A percentile compares a stretch with the other conserved stretches of the same genome.
These are phyloP conservation scores for Bemisia tabaci DNA, from an alignment of 1,140 invertebrate species.

Conservation along the genomic window DNA sequence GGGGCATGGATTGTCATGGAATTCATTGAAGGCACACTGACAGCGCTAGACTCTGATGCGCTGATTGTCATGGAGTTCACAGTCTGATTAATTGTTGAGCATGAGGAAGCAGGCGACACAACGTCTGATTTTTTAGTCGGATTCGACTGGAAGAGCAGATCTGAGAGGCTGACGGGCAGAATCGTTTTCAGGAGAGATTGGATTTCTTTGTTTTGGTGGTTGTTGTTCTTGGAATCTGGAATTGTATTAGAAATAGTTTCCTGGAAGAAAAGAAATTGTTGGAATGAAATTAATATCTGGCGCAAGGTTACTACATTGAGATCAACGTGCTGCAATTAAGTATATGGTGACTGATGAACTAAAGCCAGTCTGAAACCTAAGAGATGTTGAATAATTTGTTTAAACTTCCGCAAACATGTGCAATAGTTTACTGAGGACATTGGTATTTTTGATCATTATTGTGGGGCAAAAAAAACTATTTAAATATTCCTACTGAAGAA, in stretches of 20 bases:
- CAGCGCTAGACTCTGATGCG: background rate
- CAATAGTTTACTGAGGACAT: no score
- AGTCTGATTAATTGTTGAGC: background rate
- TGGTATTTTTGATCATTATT: no score
- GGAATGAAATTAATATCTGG: background rate
- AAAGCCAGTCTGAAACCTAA: no score
- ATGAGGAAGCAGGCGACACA: background rate
- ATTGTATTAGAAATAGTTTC: slow-evolving; percentile 35
- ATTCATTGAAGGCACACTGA: slow-evolving; percentile 31
- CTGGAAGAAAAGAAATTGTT: slow-evolving; percentile 31
- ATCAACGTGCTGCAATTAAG: no score
- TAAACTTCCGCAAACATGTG: no score
- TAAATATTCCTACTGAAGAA: no score
- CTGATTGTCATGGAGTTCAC: background rate
- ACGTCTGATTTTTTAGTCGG: background rate
- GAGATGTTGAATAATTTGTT: no score
- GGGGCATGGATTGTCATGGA: slow-evolving; percentile 29
- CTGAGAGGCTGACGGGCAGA: slow-evolving; percentile 59
- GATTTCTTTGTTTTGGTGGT: slow-evolving; percentile 45
- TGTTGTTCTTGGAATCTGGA: slow-evolving; percentile 37
- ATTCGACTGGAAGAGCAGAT: slow-evolving; percentile 38
- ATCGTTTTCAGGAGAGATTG: slow-evolving; percentile 59
- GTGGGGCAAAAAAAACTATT: no score
- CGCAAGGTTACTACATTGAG: no score
- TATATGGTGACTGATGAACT: no score